Base-by-base conservation (phyloP, 2,113 vertebrate species). In the Anser brachyrhynchus region DNA sequence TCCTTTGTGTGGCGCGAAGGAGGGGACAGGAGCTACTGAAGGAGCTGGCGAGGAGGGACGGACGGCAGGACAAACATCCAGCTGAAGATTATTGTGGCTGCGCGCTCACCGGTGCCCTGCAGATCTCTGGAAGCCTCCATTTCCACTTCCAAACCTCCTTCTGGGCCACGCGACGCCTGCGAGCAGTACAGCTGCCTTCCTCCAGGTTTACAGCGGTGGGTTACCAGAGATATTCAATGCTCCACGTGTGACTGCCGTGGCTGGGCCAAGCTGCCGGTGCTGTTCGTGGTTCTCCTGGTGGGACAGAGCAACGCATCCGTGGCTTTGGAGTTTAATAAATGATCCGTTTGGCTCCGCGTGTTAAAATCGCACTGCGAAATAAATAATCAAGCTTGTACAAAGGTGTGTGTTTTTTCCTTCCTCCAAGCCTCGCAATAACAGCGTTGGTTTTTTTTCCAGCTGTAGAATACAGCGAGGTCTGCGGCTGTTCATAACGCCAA, bases 211-310 rank as follows among this genome's bases (percentile, higher is more conserved):
- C 16, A 23, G 15, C 15, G 13, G 6, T 21, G 29, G 52, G 22
- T 29, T 66, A 69, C 25, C 31, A 23, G 65, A 69, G 28, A 3
- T 29, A 16, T 4, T 64, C 35, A 78, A 31, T 11, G 9, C 35
- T 64, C 67, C 0, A 1, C 6, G 11, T 61, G 3, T 69, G 16
- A 7, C n/a, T 85, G 18, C 51, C 6, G 0, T 7, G 39, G 33
- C 0, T 23, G 59, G n/a, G n/a, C 20, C 26, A 49, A 61, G 3
- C 20, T 52, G 59, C 37, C 22, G 6, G 77, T 11, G 46, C 46
- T 49, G 21, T 43, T 49, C 5, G 7, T 35, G 2, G 0, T 55
- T 57, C 51, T 39, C 11, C 61, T 29, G 55, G 11, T 55, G 62
- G 31, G 58, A 37, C 44, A 66, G 46, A 79, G 8, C 18, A 33